Evolutionary conservation across 2,113 vertebrate species (phyloP).

Genomic region (Procapra przewalskii): DNA sequence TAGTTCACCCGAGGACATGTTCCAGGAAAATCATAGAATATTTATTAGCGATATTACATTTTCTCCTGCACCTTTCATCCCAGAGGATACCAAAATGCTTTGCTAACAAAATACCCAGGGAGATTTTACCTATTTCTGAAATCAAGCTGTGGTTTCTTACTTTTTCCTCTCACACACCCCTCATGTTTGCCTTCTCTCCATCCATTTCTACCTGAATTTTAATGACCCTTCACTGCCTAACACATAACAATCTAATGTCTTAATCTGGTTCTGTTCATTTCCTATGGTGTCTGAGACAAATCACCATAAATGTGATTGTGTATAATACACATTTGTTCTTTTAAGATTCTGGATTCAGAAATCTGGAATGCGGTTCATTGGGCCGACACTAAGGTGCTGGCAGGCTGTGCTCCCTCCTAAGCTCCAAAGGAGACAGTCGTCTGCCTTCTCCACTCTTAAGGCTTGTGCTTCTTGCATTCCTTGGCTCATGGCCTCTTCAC

Average conservation of each 20-base stretch:
- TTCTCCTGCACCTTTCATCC: slow-evolving; percentile 66
- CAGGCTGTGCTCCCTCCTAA: accelerated
- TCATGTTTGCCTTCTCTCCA: neutral
- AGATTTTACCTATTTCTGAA: slow-evolving; percentile 46
- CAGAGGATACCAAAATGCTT: slow-evolving; percentile 55
- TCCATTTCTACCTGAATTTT: neutral
- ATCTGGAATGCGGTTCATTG: neutral
- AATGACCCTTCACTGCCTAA: neutral
- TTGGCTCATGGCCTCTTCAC: neutral
- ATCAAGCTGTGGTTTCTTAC: neutral
- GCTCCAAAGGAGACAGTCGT: too few relatives aligned
- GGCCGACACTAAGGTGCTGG: neutral
- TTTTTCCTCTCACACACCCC: neutral
- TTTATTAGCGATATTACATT: slow-evolving; percentile 73
- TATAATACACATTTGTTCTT: neutral
- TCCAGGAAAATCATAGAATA: slow-evolving; percentile 68
- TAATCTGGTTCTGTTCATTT: neutral
- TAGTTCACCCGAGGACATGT: slow-evolving; percentile 72
- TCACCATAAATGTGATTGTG: neutral
- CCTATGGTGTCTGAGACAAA: neutral
- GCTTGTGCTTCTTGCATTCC: neutral
- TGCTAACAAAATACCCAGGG: slow-evolving; percentile 39
- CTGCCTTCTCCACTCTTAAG: neutral
- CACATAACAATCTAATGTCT: neutral
- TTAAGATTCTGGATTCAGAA: neutral